These are phyloP conservation scores for Eriocheir sinensis DNA, from an alignment of 1,140 invertebrate species.

Conservation along the genomic window DNA sequence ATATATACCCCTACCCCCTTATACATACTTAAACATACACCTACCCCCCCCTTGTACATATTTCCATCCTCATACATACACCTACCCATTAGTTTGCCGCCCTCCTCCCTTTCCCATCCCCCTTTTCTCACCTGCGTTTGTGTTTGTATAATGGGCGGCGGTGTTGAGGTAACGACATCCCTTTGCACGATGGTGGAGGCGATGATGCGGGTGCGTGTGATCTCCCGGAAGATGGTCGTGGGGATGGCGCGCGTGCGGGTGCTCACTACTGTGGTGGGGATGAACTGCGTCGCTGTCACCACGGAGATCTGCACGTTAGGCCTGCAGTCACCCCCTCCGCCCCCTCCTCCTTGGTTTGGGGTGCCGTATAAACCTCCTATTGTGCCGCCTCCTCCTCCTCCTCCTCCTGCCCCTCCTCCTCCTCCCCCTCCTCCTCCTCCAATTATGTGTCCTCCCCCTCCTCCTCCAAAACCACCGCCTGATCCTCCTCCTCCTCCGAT, in stretches of 20 bases:
- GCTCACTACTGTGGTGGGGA: conserved; percentile 68
- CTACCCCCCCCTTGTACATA: too few species aligned
- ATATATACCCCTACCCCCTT: too few species aligned
- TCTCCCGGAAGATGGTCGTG: conserved; percentile 66
- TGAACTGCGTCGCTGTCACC: conserved; percentile 63
- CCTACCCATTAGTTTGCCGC: too few species aligned
- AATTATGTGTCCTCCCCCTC: too few species aligned
- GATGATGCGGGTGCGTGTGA: conserved; percentile 67
- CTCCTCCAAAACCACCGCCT: conserved; percentile 25
- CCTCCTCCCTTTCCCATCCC: not conserved
- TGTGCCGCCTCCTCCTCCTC: conserved; percentile 41
- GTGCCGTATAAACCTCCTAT: conserved; percentile 38
- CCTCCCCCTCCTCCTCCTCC: too few species aligned
- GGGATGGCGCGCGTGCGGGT: conserved; percentile 71
- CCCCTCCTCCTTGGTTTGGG: conserved; percentile 38
- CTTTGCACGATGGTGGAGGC: conserved; percentile 53
- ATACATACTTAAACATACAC: too few species aligned
- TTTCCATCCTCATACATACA: too few species aligned
- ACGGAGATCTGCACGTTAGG: conserved; percentile 50
- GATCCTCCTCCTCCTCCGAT: not conserved
- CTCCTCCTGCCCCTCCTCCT: not conserved
- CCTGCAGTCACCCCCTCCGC: conserved; percentile 30
- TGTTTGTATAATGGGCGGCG: conserved; percentile 63
- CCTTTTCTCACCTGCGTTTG: conserved; percentile 46
- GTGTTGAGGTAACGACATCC: conserved; percentile 59